Base-by-base conservation (phyloP, 2,888 invertebrate genomes). In the Philereme vetulata region DNA sequence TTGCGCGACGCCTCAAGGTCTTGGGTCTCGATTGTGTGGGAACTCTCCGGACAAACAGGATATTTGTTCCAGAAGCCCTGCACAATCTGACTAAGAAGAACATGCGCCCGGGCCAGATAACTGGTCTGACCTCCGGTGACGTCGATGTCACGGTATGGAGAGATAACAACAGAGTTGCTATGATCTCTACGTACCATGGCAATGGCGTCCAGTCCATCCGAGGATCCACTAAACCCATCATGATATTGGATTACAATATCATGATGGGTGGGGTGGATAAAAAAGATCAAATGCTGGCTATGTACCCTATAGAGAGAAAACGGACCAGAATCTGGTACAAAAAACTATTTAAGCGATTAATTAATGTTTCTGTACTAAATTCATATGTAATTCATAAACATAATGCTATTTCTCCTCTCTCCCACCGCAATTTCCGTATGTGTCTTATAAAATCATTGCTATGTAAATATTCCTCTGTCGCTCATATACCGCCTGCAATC, bases 11-110 rank as follows among this genome's bases (percentile, higher is more conserved):
- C 33, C 51, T 76, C 10, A 75, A 76, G 52, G 4, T 9, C 1
- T 47, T 51, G 42, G 71, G 70, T 3, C 59, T 73, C 36, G 72
- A 72, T 57, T 73, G 71, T 50, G 71, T 68, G 10, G 73, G 72
- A 33, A 73, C 74, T 4, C 59, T 49, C 9, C 52, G 52, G 52
- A 58, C 52, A 5, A 51, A 46, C 47, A 51, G 47, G 5, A n/a
- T 10, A n/a, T 58, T 52, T 46, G 52, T 52, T 48, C 57, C 52
- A 48, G 47, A 52, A 52, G 52, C 35, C 48, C 48, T 58, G 47
- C 52, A 58, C 52, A 8, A 3, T 48, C 57, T 58, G 4, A 52
- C 51, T 1, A 58, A 58, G 1, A 1, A 9, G 42, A 52, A 52
- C 6, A 58, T 58, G 57, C 36, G 43, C 48, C 52, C 34, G 36